Conservation (phyloP, 2,888 invertebrate species). For the Smittia sp. region DNA sequence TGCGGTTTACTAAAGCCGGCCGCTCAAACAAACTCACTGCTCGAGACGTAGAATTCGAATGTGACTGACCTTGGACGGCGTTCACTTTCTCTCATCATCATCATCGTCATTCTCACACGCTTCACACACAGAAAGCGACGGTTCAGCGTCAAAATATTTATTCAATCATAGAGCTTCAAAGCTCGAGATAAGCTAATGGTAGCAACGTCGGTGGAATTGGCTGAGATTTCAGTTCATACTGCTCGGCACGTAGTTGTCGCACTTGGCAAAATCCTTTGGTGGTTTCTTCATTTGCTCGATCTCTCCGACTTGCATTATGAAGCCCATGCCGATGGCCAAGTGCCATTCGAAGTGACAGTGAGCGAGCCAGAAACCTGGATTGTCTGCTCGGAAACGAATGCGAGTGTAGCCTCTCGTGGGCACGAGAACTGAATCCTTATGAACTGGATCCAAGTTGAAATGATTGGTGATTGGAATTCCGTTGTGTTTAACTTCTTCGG, state of each 20-base stretch:
- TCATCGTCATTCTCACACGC: too few species aligned
- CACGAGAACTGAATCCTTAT: slow-evolving; percentile 50
- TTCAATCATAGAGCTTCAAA: too few species aligned
- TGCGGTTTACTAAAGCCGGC: too few species aligned
- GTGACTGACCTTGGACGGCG: too few species aligned
- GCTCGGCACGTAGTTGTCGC: neutral
- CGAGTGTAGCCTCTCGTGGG: slow-evolving; percentile 49
- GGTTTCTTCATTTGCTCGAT: slow-evolving; percentile 62
- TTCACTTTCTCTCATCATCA: too few species aligned
- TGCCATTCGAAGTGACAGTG: slow-evolving; percentile 48
- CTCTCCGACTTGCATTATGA: slow-evolving; percentile 54
- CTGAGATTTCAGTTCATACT: too few species aligned
- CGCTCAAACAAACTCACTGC: too few species aligned
- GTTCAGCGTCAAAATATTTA: too few species aligned
- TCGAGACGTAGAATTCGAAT: too few species aligned
- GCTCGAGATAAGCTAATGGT: too few species aligned
- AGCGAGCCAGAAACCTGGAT: slow-evolving; percentile 45
- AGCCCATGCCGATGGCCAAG: slow-evolving; percentile 47
- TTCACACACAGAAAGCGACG: too few species aligned
- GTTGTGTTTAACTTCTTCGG: neutral
- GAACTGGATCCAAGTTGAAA: slow-evolving; percentile 44
- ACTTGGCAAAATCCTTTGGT: slow-evolving; percentile 52
- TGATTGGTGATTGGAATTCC: neutral
- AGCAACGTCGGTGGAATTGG: too few species aligned
- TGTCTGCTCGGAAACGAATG: slow-evolving; percentile 47